A percentile compares a stretch with the other conserved stretches of the same genome.
These are phyloP conservation scores for Siniperca obscura DNA, from an alignment of 2,797 vertebrate genomes.

Conservation along the genomic window DNA sequence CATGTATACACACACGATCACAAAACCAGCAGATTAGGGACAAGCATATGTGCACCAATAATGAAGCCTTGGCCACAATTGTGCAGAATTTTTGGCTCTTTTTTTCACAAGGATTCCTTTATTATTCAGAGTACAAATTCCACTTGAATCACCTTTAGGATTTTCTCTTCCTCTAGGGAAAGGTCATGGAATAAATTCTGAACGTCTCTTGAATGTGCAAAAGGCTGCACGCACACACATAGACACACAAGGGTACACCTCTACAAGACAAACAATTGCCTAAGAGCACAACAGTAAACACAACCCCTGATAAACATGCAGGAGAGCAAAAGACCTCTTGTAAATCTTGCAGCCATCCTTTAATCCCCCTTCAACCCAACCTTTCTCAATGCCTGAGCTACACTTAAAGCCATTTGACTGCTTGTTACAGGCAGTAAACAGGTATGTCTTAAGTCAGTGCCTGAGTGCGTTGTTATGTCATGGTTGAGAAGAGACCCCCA, in stretches of 20 bases:
- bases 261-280: slow-evolving; percentile 14
- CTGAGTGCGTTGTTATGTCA: slow-evolving; percentile 68
- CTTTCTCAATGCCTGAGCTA: slow-evolving; percentile 40
- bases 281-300: slow-evolving; percentile 34
- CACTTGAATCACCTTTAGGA: slow-evolving; percentile 15
- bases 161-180: slow-evolving; percentile 46
- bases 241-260: background rate
- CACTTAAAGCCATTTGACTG: slow-evolving; percentile 46
- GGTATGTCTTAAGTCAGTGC: slow-evolving; percentile 51
- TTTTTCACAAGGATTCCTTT: slow-evolving; percentile 34
- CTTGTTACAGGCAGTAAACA: slow-evolving; percentile 67
- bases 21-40: slow-evolving; percentile 32
- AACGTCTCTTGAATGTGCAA: slow-evolving; percentile 20
- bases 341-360: slow-evolving; percentile 48
- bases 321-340: slow-evolving; percentile 54
- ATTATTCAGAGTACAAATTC: slow-evolving; percentile 46
- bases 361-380: slow-evolving; percentile 52
- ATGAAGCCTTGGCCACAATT: slow-evolving; percentile 35
- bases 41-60: slow-evolving; percentile 22
- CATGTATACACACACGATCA: slow-evolving; percentile 8
- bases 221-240: background rate
- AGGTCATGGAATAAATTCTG: slow-evolving; percentile 43
- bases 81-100: slow-evolving; percentile 30
- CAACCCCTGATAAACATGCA: slow-evolving; percentile 52
- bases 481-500: slow-evolving; percentile 62